Percentiles rank a stretch among this genome's conserved stretches.
Evolutionary conservation across 2,888 invertebrate species (phyloP).

Genomic region (Orgyia antiqua): DNA sequence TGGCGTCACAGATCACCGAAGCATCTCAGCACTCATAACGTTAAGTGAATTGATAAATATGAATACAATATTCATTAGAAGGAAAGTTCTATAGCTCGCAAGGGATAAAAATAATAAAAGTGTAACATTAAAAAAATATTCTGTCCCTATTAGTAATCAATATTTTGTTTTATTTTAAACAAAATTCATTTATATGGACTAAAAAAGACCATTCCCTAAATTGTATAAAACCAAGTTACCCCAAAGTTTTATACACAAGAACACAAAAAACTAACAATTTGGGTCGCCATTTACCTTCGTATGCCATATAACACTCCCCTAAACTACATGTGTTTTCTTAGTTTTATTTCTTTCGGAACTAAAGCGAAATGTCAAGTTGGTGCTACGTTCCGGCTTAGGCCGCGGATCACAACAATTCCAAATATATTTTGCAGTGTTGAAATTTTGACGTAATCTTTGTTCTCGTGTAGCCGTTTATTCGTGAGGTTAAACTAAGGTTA

Average conservation of each 20-base stretch:
- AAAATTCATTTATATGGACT: too few species aligned
- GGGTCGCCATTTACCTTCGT: slow-evolving; percentile 6
- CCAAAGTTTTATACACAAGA: slow-evolving; percentile 3
- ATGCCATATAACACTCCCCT: slow-evolving; percentile 7
- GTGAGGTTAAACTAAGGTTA: slow-evolving; percentile 8
- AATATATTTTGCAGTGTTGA: slow-evolving; percentile 20
- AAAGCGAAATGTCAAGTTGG: slow-evolving; percentile 33
- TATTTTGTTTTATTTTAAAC: too few species aligned
- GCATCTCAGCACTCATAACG: too few species aligned
- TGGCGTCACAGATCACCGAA: too few species aligned
- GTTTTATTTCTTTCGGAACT: slow-evolving; percentile 26
- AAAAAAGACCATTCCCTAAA: too few species aligned
- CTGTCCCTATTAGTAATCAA: too few species aligned
- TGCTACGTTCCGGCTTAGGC: slow-evolving; percentile 19
- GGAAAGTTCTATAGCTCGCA: too few species aligned
- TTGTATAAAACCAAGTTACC: too few species aligned
- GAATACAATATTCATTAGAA: too few species aligned
- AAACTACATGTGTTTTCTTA: slow-evolving; percentile 20
- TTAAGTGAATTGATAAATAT: too few species aligned
- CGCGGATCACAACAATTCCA: slow-evolving; percentile 17
- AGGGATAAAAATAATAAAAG: too few species aligned
- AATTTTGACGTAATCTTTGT: slow-evolving; percentile 22
- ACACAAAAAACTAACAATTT: slow-evolving; percentile 9
- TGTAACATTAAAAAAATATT: too few species aligned
- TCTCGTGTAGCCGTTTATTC: slow-evolving; percentile 12